phyloP scores from a whole-genome alignment of 2,888 invertebrate species.

The Nesidiocoris tenuis region DNA sequence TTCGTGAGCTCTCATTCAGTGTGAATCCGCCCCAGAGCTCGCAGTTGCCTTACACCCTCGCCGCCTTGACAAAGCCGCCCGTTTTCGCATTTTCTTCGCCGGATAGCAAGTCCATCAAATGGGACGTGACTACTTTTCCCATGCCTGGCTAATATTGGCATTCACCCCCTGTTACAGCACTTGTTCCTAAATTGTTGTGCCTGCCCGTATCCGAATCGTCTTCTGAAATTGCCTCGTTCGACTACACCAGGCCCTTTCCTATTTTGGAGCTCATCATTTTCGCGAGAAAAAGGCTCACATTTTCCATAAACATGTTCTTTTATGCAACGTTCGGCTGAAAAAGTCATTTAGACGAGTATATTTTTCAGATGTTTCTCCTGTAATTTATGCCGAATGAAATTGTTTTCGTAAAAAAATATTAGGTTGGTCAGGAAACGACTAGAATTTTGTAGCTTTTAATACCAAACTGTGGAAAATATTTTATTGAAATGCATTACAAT shows the following conservation, averaged over 20 bases:
- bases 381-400: no score
- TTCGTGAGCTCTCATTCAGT: no score
- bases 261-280: background rate
- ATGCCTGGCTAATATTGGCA: constrained; percentile 25
- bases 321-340: no score
- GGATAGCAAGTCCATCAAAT: constrained; percentile 33
- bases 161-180: background rate
- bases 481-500: no score
- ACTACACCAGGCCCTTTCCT: background rate
- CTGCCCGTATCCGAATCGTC: background rate
- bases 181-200: background rate
- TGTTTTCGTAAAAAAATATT: no score
- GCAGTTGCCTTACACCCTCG: background rate
- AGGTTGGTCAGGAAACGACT: no score
- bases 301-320: no score
- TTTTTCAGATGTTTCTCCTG: no score
- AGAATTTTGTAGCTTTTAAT: no score
- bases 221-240: background rate
- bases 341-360: no score
- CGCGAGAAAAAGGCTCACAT: background rate
- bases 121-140: constrained; percentile 39
- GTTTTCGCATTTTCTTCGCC: background rate
- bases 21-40: no score
- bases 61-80: background rate
- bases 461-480: no score